Percentiles rank a stretch among this genome's conserved stretches.
These are phyloP conservation scores for Adelphocoris suturalis DNA, from an alignment of 2,888 invertebrate species.

Conservation along the genomic window DNA sequence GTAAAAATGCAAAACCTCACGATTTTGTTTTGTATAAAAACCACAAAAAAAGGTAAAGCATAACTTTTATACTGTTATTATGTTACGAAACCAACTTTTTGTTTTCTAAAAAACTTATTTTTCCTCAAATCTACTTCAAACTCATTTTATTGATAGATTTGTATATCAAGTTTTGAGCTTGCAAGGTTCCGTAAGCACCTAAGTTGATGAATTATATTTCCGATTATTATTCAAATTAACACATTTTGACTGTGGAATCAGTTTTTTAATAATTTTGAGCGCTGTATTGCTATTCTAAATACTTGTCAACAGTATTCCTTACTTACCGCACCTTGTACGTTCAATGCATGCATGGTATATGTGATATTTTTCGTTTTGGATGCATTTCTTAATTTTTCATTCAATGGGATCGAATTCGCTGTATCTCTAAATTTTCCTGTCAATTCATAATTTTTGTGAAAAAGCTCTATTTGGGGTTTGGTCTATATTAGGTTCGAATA, in stretches of 20 bases:
- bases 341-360: constrained; percentile 6
- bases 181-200: neutral
- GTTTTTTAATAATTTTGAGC: too few relatives aligned
- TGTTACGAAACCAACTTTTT: constrained; percentile 12
- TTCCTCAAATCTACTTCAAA: neutral
- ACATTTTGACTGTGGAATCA: neutral
- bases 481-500: too few relatives aligned
- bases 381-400: neutral
- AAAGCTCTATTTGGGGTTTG: too few relatives aligned
- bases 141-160: neutral
- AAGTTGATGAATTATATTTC: neutral
- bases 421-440: neutral
- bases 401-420: neutral
- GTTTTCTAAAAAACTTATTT: neutral
- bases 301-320: neutral
- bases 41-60: constrained; percentile 57
- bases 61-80: constrained; percentile 53
- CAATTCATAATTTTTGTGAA: too few relatives aligned
- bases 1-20: constrained; percentile 47
- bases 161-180: neutral
- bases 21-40: constrained; percentile 46
- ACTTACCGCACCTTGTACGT: neutral
- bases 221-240: neutral
- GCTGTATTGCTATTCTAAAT: too few relatives aligned
- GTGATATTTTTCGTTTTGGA: neutral